Evolutionary conservation across 2,797 vertebrate genomes (phyloP).

Genomic region (Coregonus sp.): DNA sequence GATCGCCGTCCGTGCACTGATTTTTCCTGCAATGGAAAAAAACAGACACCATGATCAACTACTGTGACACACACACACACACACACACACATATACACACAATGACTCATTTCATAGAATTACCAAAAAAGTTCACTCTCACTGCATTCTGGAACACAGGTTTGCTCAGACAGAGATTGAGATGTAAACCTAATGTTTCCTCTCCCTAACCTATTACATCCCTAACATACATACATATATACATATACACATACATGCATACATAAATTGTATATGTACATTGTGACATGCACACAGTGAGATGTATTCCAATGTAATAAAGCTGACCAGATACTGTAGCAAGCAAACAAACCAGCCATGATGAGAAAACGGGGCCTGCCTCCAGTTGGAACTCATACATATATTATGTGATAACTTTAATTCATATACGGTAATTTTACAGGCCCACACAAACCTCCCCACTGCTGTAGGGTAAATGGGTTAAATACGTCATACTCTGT

Average conservation of each 20-base stretch:
- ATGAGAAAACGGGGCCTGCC: background rate
- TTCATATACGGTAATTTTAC: background rate
- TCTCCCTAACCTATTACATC: background rate
- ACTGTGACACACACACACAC: background rate
- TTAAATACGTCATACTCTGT: background rate
- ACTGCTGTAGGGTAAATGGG: background rate
- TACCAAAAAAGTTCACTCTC: background rate
- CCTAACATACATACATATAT: too few relatives aligned
- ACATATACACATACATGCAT: background rate
- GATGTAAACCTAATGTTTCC: too few relatives aligned
- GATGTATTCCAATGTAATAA: too few relatives aligned
- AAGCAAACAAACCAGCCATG: too few relatives aligned
- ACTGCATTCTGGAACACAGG: too few relatives aligned
- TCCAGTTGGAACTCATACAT: background rate
- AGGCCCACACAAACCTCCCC: background rate
- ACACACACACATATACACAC: background rate
- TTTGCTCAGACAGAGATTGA: too few relatives aligned
- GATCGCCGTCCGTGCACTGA: conserved; percentile 16
- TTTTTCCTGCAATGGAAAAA: conserved; percentile 56
- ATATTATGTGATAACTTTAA: background rate
- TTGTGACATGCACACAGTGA: background rate
- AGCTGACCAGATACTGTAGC: too few relatives aligned
- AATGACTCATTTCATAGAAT: too few relatives aligned
- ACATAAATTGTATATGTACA: background rate
- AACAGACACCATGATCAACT: conserved; percentile 14